phyloP scores from a whole-genome alignment of 1,140 invertebrate species.

The Dreissena rostriformis region DNA sequence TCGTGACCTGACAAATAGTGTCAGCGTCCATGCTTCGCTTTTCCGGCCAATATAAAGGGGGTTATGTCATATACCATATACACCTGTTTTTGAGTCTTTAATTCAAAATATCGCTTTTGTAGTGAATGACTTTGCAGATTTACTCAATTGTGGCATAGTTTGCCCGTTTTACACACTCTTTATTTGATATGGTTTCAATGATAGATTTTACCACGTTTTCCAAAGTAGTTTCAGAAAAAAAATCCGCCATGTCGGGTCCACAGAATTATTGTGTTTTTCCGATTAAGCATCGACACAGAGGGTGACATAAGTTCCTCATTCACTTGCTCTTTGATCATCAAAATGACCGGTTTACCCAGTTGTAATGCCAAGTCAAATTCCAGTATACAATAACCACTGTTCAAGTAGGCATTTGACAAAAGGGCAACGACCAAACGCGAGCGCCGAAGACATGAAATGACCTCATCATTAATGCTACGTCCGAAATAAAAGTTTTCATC shows the following conservation, averaged over 20 bases:
- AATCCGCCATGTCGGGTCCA: not conserved
- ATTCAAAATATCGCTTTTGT: no score
- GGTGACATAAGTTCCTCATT: not conserved
- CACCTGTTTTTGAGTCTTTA: no score
- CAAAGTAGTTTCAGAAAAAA: not conserved
- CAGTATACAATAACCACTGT: not conserved
- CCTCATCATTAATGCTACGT: not conserved
- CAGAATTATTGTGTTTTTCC: not conserved
- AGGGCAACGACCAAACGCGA: not conserved
- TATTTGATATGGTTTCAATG: not conserved
- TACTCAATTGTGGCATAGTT: no score
- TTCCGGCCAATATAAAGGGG: no score
- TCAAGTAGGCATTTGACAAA: not conserved
- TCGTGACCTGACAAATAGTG: no score
- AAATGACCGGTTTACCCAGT: not conserved
- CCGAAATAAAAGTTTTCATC: constrained; percentile 7
- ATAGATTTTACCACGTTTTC: constrained; percentile 3
- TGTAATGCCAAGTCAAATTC: not conserved
- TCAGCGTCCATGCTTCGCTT: no score
- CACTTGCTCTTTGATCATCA: constrained; percentile 13
- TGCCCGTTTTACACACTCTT: no score
- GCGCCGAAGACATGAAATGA: not conserved
- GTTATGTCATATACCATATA: no score
- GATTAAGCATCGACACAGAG: not conserved
- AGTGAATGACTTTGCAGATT: no score